A percentile compares a stretch with the other conserved stretches of the same genome.
phyloP scores from a whole-genome alignment of 1,140 invertebrate genomes.

The Drosophila nannoptera region DNA sequence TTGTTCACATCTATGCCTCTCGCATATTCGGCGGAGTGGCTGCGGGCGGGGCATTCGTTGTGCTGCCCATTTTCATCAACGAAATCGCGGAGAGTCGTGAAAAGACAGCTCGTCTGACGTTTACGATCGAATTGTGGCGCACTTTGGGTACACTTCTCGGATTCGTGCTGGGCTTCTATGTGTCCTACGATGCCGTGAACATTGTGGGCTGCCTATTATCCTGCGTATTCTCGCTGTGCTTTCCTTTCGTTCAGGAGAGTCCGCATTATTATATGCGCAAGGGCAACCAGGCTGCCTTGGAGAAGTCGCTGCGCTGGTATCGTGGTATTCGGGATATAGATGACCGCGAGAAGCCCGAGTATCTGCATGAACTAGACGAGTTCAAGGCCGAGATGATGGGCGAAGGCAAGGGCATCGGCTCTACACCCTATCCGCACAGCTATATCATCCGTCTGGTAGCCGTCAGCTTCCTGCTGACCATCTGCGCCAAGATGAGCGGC shows the following conservation, averaged over 20 bases:
- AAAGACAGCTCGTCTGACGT: conserved; percentile 52
- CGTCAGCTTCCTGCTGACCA: conserved; percentile 55
- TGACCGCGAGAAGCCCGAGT: conserved; percentile 63
- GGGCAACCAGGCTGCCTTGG: conserved; percentile 79
- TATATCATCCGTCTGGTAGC: conserved; percentile 57
- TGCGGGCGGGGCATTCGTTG: conserved; percentile 79
- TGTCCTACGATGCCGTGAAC: conserved; percentile 49
- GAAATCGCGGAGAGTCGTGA: conserved; percentile 79
- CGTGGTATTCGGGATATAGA: conserved; percentile 74
- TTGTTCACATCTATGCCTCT: conserved; percentile 74
- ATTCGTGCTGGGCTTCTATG: conserved; percentile 51
- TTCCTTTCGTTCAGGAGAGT: conserved; percentile 82
- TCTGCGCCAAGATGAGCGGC: conserved; percentile 66
- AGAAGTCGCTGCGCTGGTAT: conserved; percentile 80
- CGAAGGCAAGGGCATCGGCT: conserved; percentile 25
- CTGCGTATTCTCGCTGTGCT: conserved; percentile 80
- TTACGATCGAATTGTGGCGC: conserved; percentile 68
- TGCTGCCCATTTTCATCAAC: conserved; percentile 80
- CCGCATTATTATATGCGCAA: conserved; percentile 82
- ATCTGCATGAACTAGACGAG: conserved; percentile 53
- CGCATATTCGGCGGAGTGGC: conserved; percentile 80
- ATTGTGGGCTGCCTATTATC: conserved; percentile 80
- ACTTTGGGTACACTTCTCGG: conserved; percentile 63
- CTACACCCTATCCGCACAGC: conserved; percentile 33
- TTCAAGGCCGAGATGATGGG: conserved; percentile 52